Evolutionary conservation across 2,888 invertebrate genomes (phyloP).

Genomic region (Diarsia mendica): DNA sequence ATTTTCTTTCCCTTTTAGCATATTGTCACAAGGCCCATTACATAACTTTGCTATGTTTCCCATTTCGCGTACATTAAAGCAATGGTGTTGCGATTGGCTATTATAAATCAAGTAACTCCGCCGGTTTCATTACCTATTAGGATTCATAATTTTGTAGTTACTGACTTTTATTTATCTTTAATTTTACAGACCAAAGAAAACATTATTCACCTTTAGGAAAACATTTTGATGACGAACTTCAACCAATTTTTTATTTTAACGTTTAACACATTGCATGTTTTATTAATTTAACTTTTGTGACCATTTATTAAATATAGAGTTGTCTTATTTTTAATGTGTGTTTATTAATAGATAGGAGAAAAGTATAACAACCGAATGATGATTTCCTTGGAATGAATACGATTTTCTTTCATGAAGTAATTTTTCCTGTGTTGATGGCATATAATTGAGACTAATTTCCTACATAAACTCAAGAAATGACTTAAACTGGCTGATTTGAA

Average conservation of each 20-base stretch:
- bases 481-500: constrained; percentile 4
- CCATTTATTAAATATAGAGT: constrained; percentile 27
- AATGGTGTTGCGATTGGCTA: background rate
- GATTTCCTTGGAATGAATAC: background rate
- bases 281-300: constrained; percentile 40
- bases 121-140: background rate
- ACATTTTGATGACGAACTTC: constrained; percentile 42
- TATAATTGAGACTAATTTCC: background rate
- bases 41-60: constrained; percentile 15
- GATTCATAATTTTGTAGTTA: background rate
- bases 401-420: background rate
- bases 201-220: constrained; percentile 47
- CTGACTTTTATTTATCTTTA: constrained; percentile 39
- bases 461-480: background rate
- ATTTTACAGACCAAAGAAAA: constrained; percentile 66
- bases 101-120: background rate
- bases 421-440: background rate
- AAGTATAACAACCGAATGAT: background rate
- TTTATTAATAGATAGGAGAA: constrained; percentile 21
- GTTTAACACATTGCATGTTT: constrained; percentile 50
- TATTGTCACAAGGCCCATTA: constrained; percentile 6
- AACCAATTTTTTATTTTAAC: constrained; percentile 19
- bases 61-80: background rate
- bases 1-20: background rate
- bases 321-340: constrained; percentile 17